A percentile compares a stretch with the other conserved stretches of the same genome.
Conservation (phyloP, 1,140 invertebrate genomes). For the Drosophila seguyi region DNA sequence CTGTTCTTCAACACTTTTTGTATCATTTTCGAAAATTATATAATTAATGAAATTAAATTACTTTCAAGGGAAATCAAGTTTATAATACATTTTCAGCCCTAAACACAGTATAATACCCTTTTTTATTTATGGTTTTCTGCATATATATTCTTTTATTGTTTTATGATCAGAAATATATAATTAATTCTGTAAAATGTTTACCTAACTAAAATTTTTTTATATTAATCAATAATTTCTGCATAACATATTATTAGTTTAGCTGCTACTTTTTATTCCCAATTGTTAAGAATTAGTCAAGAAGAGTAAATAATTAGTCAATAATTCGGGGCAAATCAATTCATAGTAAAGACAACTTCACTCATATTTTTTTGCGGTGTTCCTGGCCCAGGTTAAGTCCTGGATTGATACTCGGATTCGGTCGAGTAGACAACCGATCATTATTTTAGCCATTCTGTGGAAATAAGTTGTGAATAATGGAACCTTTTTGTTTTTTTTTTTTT, state of each 20-base stretch:
- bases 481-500: slow-evolving; percentile 70
- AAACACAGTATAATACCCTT: too few relatives aligned
- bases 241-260: too few relatives aligned
- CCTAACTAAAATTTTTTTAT: neutral
- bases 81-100: too few relatives aligned
- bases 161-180: neutral
- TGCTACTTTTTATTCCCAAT: neutral
- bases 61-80: too few relatives aligned
- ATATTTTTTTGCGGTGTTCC: slow-evolving; percentile 8
- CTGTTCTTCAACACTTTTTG: too few relatives aligned
- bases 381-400: slow-evolving; percentile 41
- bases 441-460: slow-evolving; percentile 64
- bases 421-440: slow-evolving; percentile 69
- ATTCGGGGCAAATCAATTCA: neutral
- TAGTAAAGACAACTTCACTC: neutral
- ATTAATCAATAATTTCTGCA: neutral
- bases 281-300: too few relatives aligned
- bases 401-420: slow-evolving; percentile 34
- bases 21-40: too few relatives aligned
- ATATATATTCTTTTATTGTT: neutral
- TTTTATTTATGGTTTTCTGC: neutral
- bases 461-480: slow-evolving; percentile 57
- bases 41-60: too few relatives aligned
- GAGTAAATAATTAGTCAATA: too few relatives aligned
- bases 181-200: neutral